Evolutionary conservation across 2,888 invertebrate species (phyloP).

Genomic region (Drosophila multiciliata): DNA sequence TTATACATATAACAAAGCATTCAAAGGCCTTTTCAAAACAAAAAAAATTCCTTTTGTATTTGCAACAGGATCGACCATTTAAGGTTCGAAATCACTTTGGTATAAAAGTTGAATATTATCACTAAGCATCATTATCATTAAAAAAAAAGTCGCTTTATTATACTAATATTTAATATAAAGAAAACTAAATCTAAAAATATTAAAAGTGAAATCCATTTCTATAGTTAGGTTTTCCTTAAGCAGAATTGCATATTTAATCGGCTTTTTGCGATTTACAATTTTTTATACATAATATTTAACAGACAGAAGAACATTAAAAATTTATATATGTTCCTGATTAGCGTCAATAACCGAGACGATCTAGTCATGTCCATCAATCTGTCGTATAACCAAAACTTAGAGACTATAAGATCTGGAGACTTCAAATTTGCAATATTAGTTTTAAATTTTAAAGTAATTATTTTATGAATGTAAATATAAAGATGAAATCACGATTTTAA

Average conservation of each 20-base stretch:
- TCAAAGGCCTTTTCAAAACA: constrained; percentile 47
- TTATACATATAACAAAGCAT: constrained; percentile 16
- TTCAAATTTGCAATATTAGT: neutral
- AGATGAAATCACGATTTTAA: neutral
- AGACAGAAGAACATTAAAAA: neutral
- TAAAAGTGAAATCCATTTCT: neutral
- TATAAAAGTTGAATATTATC: neutral
- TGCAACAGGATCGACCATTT: constrained; percentile 14
- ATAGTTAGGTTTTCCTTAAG: neutral
- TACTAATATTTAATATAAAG: neutral
- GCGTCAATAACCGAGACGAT: neutral
- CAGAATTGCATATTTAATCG: neutral
- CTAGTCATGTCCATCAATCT: neutral
- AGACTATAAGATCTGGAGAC: neutral
- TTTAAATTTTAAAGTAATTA: neutral
- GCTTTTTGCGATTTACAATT: neutral
- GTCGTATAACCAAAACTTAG: neutral
- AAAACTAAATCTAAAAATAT: neutral
- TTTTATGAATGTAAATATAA: neutral
- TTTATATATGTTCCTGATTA: neutral
- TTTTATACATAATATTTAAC: neutral
- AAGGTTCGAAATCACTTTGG: constrained; percentile 1
- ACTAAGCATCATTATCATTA: neutral
- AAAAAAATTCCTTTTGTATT: constrained; percentile 12
- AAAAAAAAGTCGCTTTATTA: neutral